Percentiles rank a stretch among this genome's conserved stretches.
phyloP scores from a whole-genome alignment of 2,888 invertebrate species.

The Watsonalla cultraria region DNA sequence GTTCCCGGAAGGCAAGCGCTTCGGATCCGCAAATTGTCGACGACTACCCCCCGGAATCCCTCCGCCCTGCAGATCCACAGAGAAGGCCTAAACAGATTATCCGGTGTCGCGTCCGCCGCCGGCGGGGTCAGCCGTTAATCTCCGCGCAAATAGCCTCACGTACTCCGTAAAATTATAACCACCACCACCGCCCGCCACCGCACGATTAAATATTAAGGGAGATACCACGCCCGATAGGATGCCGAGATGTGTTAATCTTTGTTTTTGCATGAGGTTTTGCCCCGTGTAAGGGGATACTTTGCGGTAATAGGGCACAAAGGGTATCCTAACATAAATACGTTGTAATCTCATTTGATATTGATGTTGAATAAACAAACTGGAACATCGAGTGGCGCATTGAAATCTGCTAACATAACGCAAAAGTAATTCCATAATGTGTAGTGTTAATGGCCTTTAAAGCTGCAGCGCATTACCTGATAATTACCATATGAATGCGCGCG shows the following conservation, averaged over 20 bases:
- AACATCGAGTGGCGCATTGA: background rate
- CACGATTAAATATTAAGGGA: slow-evolving; percentile 35
- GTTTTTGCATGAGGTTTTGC: slow-evolving; percentile 25
- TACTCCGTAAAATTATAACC: slow-evolving; percentile 46
- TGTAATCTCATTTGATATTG: slow-evolving; percentile 3
- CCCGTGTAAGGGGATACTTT: slow-evolving; percentile 9
- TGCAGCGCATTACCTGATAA: too few relatives aligned
- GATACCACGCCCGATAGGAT: slow-evolving; percentile 26
- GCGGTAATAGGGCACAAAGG: slow-evolving; percentile 19
- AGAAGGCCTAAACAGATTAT: slow-evolving; percentile 48
- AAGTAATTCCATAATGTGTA: too few relatives aligned
- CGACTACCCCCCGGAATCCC: slow-evolving; percentile 21
- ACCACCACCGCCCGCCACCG: slow-evolving; percentile 20
- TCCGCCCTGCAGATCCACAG: slow-evolving; percentile 13
- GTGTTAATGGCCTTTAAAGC: too few relatives aligned
- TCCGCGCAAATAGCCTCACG: slow-evolving; percentile 62
- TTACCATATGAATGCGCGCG: too few relatives aligned
- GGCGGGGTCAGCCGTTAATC: slow-evolving; percentile 53
- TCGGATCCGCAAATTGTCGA: slow-evolving; percentile 16
- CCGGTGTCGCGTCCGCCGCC: slow-evolving; percentile 31
- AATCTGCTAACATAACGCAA: too few relatives aligned
- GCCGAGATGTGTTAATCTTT: slow-evolving; percentile 34
- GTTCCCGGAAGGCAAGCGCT: slow-evolving; percentile 1
- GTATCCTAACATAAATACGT: slow-evolving; percentile 8
- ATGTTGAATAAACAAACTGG: background rate